Evolutionary conservation across 1,140 invertebrate species (phyloP).

Genomic region (Zaprionus ornatus): DNA sequence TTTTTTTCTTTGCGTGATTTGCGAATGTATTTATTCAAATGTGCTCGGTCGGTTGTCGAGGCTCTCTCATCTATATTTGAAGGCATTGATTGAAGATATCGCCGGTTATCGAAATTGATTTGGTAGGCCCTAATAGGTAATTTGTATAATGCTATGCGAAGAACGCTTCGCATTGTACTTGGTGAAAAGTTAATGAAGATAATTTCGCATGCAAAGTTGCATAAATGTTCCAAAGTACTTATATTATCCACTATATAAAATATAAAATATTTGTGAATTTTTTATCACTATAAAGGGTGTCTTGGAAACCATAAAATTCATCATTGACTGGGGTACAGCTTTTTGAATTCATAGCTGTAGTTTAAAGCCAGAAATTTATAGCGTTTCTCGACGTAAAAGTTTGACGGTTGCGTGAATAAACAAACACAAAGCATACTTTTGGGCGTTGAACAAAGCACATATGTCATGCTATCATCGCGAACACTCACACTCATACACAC

Average conservation of each 20-base stretch:
- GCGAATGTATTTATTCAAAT: slow-evolving; percentile 70
- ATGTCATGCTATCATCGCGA: slow-evolving; percentile 59
- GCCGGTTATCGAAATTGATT: slow-evolving; percentile 7
- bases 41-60: background rate
- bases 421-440: slow-evolving; percentile 45
- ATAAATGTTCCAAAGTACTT: background rate
- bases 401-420: slow-evolving; percentile 26
- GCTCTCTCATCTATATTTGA: slow-evolving; percentile 38
- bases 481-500: slow-evolving; percentile 2
- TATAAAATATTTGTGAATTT: background rate
- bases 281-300: background rate
- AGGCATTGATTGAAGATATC: slow-evolving; percentile 59
- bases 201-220: background rate
- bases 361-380: background rate
- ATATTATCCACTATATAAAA: background rate
- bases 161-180: background rate
- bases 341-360: slow-evolving; percentile 1
- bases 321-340: background rate
- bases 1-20: slow-evolving; percentile 55
- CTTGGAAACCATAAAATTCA: background rate
- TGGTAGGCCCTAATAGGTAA: slow-evolving; percentile 17
- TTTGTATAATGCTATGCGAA: slow-evolving; percentile 4
- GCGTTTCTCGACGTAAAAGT: slow-evolving; percentile 4
- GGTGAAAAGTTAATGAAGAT: slow-evolving; percentile 1
- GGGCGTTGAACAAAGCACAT: slow-evolving; percentile 32